These are phyloP conservation scores for Leptobrachium ailaonicum DNA, from an alignment of 2,113 vertebrate genomes.

Conservation along the genomic window DNA sequence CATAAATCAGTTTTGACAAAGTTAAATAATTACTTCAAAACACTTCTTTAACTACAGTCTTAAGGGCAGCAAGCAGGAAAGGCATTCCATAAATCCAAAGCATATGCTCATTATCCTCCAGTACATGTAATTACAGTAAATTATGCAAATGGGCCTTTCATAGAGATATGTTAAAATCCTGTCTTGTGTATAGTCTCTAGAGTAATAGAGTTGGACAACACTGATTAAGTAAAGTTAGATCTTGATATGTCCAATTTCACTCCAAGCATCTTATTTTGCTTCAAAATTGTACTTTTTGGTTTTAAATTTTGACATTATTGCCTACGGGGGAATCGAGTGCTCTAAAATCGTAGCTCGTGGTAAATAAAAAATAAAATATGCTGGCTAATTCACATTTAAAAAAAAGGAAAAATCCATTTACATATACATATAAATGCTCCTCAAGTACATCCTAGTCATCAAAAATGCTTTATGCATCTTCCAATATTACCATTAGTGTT, in stretches of 20 bases:
- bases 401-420: no score
- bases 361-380: no score
- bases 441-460: constrained; percentile 1
- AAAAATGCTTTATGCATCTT: constrained; percentile 19
- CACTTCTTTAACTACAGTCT: constrained; percentile 31
- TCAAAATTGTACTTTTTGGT: no score
- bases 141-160: constrained; percentile 46
- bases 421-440: no score
- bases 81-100: constrained; percentile 41
- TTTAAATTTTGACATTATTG: no score
- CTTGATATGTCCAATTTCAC: constrained; percentile 30
- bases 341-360: no score
- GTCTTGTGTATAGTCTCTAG: constrained; percentile 37
- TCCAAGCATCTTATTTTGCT: background rate
- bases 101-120: constrained; percentile 48
- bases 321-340: no score
- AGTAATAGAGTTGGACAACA: constrained; percentile 35
- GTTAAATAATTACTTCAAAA: constrained; percentile 42
- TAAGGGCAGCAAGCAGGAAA: constrained; percentile 33
- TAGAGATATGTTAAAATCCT: constrained; percentile 39
- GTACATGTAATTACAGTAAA: constrained; percentile 46
- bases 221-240: constrained; percentile 25
- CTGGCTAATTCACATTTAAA: no score
- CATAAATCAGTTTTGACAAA: constrained; percentile 45
- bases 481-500: constrained; percentile 23